Evolutionary conservation across 1,140 invertebrate species (phyloP).

Genomic region (Gonatopus flavifemur): DNA sequence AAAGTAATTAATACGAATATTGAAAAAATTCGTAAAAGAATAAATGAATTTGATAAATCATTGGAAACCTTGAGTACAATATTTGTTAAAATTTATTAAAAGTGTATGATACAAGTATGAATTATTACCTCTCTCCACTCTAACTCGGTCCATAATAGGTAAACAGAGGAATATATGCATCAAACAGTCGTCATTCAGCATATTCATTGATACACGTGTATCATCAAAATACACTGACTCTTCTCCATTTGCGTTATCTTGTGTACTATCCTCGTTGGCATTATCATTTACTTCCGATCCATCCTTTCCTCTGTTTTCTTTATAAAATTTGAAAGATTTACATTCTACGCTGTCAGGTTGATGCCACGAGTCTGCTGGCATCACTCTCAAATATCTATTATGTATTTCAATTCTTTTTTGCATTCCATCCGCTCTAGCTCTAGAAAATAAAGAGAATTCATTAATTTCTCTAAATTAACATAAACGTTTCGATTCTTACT

Average conservation of each 20-base stretch:
- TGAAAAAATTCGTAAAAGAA: too few relatives aligned
- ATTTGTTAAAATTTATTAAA: not conserved
- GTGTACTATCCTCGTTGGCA: slow-evolving; percentile 3
- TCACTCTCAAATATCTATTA: slow-evolving; percentile 44
- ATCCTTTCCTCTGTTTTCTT: slow-evolving; percentile 21
- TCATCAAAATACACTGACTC: too few relatives aligned
- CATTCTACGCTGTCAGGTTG: slow-evolving; percentile 49
- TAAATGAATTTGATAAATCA: not conserved
- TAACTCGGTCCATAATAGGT: slow-evolving; percentile 44
- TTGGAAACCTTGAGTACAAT: too few relatives aligned
- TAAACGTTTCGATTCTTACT: slow-evolving; percentile 33
- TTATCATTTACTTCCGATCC: too few relatives aligned
- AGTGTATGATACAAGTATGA: too few relatives aligned
- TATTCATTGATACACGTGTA: slow-evolving; percentile 32
- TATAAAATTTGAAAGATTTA: too few relatives aligned
- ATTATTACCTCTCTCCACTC: slow-evolving; percentile 44
- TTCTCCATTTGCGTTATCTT: slow-evolving; percentile 21
- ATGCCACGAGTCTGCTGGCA: slow-evolving; percentile 52
- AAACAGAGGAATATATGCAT: slow-evolving; percentile 47
- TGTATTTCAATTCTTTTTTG: slow-evolving; percentile 41
- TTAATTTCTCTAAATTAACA: slow-evolving; percentile 7
- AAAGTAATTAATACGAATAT: too few relatives aligned
- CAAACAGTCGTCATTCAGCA: slow-evolving; percentile 50
- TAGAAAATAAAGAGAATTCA: slow-evolving; percentile 23
- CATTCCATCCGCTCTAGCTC: slow-evolving; percentile 38